phyloP scores from a whole-genome alignment of 2,113 vertebrate species.

The Microtus richardsoni region DNA sequence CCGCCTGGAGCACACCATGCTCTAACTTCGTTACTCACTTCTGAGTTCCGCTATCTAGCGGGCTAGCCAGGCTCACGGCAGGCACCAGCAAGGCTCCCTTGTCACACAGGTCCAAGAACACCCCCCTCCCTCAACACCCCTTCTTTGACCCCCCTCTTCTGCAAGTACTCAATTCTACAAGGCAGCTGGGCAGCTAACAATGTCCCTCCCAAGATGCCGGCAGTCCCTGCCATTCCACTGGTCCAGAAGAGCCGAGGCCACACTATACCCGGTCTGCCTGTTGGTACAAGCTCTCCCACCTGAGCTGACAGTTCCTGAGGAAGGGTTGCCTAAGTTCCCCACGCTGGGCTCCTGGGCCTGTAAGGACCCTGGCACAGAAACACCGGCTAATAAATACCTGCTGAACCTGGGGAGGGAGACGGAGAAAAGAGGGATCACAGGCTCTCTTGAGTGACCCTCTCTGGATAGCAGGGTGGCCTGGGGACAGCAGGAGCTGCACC shows the following conservation, averaged over 20 bases:
- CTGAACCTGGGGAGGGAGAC: background rate
- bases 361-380: no score
- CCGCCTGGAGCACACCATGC: rapidly evolving
- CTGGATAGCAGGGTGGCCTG: background rate
- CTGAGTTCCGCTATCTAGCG: no score
- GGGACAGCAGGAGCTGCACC: background rate
- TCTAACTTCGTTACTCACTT: background rate
- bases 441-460: background rate
- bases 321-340: background rate
- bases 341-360: background rate
- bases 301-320: background rate
- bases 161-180: background rate
- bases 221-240: no score
- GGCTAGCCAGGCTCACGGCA: background rate
- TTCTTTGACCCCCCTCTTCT: background rate
- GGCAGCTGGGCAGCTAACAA: background rate
- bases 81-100: background rate
- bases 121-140: background rate
- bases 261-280: background rate
- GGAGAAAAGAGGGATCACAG: background rate
- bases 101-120: background rate
- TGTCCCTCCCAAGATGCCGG: background rate
- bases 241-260: background rate
- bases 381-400: background rate
- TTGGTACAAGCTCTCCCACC: background rate